These are phyloP conservation scores for Sus cebifrons DNA, from an alignment of 2,797 vertebrate species.

Conservation along the genomic window DNA sequence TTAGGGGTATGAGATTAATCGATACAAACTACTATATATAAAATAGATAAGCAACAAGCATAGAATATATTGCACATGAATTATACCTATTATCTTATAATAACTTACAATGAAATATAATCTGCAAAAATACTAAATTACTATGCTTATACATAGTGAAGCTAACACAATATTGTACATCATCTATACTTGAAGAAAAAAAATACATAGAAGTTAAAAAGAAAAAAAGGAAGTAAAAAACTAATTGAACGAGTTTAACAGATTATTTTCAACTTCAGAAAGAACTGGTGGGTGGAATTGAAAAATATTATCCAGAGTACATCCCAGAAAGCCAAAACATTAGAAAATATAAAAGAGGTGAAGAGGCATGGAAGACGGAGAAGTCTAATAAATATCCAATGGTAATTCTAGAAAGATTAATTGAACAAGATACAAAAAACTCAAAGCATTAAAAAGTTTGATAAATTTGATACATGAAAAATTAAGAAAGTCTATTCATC, in stretches of 20 bases:
- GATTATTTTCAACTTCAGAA: neutral
- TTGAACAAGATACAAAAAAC: constrained; percentile 10
- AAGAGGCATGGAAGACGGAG: neutral
- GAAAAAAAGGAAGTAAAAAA: neutral
- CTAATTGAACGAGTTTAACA: neutral
- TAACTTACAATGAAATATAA: neutral
- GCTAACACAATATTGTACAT: neutral
- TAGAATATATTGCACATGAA: neutral
- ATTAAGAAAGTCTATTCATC: constrained; percentile 17
- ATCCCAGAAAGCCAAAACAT: neutral
- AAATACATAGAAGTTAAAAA: neutral
- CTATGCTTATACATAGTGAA: neutral
- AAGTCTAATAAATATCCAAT: neutral
- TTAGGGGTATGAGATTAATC: neutral
- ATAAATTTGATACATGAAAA: constrained; percentile 3
- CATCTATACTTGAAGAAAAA: neutral
- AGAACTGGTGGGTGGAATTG: constrained; percentile 1
- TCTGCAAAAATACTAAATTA: neutral
- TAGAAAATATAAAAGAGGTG: neutral
- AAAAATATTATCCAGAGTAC: constrained; percentile 25
- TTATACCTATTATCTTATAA: neutral
- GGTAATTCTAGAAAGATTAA: neutral
- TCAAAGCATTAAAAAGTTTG: constrained; percentile 1
- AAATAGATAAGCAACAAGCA: neutral
- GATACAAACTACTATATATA: neutral